Base-by-base conservation (phyloP, 2,113 vertebrate species). In the Antechinus stuartii region DNA sequence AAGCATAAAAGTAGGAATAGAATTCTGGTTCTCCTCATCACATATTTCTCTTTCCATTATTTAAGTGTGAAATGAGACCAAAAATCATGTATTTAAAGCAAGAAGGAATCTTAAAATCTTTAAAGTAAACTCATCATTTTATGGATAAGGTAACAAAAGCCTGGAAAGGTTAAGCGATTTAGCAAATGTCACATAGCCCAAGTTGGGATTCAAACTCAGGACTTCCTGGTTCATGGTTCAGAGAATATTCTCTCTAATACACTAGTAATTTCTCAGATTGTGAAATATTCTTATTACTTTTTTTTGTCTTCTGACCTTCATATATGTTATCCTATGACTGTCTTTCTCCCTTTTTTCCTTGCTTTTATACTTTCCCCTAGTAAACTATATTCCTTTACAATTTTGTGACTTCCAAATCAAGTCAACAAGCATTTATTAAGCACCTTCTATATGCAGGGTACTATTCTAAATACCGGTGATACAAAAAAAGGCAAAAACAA, bases 111-210 rank as follows among this genome's bases (percentile, higher is more conserved):
- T 76, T 35, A 76, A 35, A n/a, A n/a, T 76, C 61, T n/a, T 76
- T 2, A 76, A 68, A 30, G 11, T 5, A 26, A 76, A n/a, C 3
- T 16, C 30, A 76, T 76, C 27, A 95, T 76, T 76, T 92, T 46
- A 91, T 12, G 57, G 61, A 91, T 54, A 54, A 92, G 90, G 54
- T 93, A 91, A 50, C 50, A 10, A 49, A 92, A 25, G 26, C 11
- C 55, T 26, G 55, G 90, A 54, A 91, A 93, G 35, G 25, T 49
- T 93, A 94, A 93, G 14, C 50, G 35, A 94, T 84, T 90, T 91
- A 35, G 35, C 52, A 61, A 93, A 54, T 14, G 14, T 95, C 92
- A 95, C 93, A 91, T 76, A 90, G 55, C 27, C 6, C 50, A 95
- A 89, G 57, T 7, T 26, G 93, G 46, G 25, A 91, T 76, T 52